A percentile compares a stretch with the other conserved stretches of the same genome.
phyloP scores from a whole-genome alignment of 2,113 vertebrate genomes.

The Siniperca knerii region DNA sequence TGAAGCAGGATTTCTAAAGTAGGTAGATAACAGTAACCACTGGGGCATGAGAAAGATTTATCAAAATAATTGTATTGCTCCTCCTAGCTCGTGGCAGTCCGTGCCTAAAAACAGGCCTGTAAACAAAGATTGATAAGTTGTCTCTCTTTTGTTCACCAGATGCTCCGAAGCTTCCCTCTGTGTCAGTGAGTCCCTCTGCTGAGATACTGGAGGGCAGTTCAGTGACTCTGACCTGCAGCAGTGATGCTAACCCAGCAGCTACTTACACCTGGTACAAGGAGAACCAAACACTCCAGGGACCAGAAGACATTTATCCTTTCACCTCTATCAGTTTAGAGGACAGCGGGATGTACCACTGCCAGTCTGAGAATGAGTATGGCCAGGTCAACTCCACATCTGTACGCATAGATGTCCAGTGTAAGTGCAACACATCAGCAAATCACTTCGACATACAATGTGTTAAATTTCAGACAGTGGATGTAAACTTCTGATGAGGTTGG shows the following conservation, averaged over 20 bases:
- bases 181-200: no score
- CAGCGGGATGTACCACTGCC: slow-evolving; percentile 23
- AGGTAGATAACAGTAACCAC: background rate
- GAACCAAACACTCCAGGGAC: background rate
- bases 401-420: background rate
- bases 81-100: no score
- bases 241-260: no score
- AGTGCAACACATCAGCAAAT: background rate
- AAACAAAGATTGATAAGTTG: background rate
- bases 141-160: background rate
- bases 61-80: no score
- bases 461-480: background rate
- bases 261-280: no score
- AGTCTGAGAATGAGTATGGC: background rate
- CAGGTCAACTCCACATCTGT: background rate
- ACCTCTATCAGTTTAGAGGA: slow-evolving; percentile 7
- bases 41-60: no score
- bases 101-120: background rate
- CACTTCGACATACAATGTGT: background rate
- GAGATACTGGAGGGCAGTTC: no score
- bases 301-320: background rate
- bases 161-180: background rate
- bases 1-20: no score
- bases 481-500: background rate
- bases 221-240: no score